A percentile compares a stretch with the other conserved stretches of the same genome.
These are phyloP conservation scores for Cossypha polioptera DNA, from an alignment of 2,797 vertebrate genomes.

Conservation along the genomic window DNA sequence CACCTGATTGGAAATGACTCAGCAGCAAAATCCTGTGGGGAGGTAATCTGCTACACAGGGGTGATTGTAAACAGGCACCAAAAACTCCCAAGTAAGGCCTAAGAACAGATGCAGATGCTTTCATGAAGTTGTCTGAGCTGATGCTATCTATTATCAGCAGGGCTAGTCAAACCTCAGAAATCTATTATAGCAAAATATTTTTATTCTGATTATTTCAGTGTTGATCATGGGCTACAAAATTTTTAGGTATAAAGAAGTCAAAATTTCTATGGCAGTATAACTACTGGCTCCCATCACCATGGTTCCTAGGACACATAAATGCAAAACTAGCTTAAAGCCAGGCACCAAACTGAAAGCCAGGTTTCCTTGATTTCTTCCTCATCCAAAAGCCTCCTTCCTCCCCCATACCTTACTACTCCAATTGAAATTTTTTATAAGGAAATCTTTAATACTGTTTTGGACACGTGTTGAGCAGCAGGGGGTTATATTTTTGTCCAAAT, in stretches of 20 bases:
- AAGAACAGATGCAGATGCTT: not conserved
- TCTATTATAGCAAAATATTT: not conserved
- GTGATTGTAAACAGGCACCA: not conserved
- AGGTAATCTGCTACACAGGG: not conserved
- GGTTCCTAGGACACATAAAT: not conserved
- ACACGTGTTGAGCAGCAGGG: fast-evolving
- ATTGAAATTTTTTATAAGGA: not conserved
- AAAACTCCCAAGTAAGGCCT: not conserved
- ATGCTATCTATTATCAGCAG: not conserved
- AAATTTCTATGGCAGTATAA: not conserved
- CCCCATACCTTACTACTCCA: not conserved
- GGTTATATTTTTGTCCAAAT: not conserved
- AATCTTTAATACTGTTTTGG: not conserved
- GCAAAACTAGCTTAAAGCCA: not conserved
- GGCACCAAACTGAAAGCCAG: not conserved
- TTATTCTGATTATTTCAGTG: not conserved
- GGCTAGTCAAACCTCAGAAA: not conserved
- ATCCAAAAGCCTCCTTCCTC: not conserved
- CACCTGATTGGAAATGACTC: constrained; percentile 2
- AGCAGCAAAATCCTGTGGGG: not conserved
- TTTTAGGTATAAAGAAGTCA: not conserved
- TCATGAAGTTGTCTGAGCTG: not conserved
- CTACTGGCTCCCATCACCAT: not conserved
- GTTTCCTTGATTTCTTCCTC: not conserved
- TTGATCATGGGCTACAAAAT: not conserved